A percentile compares a stretch with the other conserved stretches of the same genome.
Conservation (phyloP, 1,140 invertebrate species). For the Cydia splendana region DNA sequence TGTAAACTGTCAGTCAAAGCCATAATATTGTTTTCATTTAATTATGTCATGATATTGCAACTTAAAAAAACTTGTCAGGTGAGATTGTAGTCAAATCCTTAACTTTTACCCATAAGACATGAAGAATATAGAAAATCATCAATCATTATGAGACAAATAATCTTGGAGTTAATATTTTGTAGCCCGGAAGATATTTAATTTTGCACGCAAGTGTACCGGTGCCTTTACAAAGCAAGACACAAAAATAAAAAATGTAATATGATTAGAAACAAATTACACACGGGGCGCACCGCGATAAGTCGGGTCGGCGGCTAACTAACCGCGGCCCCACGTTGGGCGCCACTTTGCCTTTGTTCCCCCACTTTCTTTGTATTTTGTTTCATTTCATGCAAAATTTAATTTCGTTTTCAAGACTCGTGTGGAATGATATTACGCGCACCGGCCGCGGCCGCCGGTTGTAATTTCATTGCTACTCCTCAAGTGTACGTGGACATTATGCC, state of each 20-base stretch:
- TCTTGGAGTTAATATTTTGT: neutral
- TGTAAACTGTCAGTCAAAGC: too few relatives aligned
- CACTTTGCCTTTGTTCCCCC: slow-evolving; percentile 70
- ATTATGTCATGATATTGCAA: too few relatives aligned
- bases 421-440: slow-evolving; percentile 76
- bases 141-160: too few relatives aligned
- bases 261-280: slow-evolving; percentile 76
- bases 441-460: slow-evolving; percentile 67
- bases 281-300: slow-evolving; percentile 54
- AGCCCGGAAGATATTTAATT: neutral
- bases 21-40: too few relatives aligned
- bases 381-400: slow-evolving; percentile 80
- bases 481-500: slow-evolving; percentile 74
- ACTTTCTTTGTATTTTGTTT: slow-evolving; percentile 79
- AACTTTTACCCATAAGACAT: too few relatives aligned
- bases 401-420: slow-evolving; percentile 77
- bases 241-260: slow-evolving; percentile 68
- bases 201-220: neutral
- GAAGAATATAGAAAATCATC: too few relatives aligned
- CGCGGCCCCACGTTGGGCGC: slow-evolving; percentile 60
- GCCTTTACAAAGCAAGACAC: slow-evolving; percentile 30
- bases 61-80: too few relatives aligned
- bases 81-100: too few relatives aligned
- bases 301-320: slow-evolving; percentile 61
- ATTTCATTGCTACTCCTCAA: slow-evolving; percentile 75